phyloP scores from a whole-genome alignment of 2,113 vertebrate species.

The Callionymus lyra region DNA sequence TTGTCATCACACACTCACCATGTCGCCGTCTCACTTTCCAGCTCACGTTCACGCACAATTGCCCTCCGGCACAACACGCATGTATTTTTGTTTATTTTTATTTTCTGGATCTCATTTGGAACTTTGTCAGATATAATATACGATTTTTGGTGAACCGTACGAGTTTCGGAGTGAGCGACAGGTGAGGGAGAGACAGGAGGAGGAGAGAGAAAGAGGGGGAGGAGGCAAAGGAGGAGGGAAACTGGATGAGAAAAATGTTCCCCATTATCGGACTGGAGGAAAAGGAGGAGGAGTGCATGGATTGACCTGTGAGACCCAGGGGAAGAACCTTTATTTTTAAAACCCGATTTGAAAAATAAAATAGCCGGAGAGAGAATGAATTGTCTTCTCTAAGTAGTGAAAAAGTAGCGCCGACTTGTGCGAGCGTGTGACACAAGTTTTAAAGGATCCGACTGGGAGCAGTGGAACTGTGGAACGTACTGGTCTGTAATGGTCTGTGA shows the following conservation, averaged over 20 bases:
- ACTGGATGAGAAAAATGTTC: conserved; percentile 45
- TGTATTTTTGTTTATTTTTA: background rate
- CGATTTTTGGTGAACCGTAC: conserved; percentile 11
- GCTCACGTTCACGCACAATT: conserved; percentile 1
- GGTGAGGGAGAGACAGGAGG: conserved; percentile 20
- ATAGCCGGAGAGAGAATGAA: conserved; percentile 12
- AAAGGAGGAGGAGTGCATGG: conserved; percentile 46
- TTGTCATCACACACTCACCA: conserved; percentile 8
- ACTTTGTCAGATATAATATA: background rate
- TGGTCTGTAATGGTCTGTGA: conserved; percentile 48
- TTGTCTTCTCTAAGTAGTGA: conserved; percentile 4
- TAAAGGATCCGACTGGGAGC: conserved; percentile 1
- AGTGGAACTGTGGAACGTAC: conserved; percentile 24
- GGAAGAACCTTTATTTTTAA: conserved; percentile 8
- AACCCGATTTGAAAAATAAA: conserved; percentile 10
- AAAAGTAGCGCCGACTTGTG: conserved; percentile 32
- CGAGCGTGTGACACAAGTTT: conserved; percentile 10
- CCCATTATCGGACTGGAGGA: conserved; percentile 35
- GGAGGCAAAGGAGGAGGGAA: conserved; percentile 53
- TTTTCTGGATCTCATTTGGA: background rate
- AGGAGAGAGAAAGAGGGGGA: conserved; percentile 37
- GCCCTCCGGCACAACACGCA: too few relatives aligned
- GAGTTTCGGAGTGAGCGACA: conserved; percentile 39
- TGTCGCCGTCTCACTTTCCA: background rate
- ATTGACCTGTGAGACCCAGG: conserved; percentile 28